Conservation (phyloP, 2,113 vertebrate genomes). For the Urocolius indicus region DNA sequence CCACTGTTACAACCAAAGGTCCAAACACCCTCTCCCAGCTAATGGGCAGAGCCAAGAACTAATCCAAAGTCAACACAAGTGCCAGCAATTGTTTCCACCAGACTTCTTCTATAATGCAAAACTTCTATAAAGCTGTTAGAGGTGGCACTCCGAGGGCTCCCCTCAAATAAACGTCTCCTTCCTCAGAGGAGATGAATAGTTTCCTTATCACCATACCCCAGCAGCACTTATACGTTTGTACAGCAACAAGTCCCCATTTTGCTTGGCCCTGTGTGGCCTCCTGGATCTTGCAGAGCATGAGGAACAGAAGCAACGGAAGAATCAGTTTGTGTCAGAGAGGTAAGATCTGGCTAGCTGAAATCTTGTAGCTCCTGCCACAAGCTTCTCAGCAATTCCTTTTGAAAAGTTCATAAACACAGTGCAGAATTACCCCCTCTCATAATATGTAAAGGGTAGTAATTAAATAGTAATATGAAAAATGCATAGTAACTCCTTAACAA, state of each 20-base stretch:
- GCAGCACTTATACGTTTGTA: neutral
- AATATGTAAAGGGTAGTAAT: neutral
- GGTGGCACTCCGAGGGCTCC: neutral
- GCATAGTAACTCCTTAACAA: neutral
- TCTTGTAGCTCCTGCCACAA: neutral
- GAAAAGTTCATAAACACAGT: neutral
- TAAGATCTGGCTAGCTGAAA: neutral
- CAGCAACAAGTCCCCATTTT: neutral
- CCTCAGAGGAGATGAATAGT: neutral
- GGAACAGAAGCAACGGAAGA: neutral
- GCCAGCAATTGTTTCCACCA: neutral
- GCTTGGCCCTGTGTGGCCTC: fast-evolving
- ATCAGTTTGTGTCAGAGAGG: neutral
- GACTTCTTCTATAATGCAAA: neutral
- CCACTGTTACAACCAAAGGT: neutral
- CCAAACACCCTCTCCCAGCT: neutral
- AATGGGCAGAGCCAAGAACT: neutral
- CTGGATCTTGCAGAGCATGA: neutral
- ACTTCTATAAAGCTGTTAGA: neutral
- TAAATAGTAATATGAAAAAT: neutral
- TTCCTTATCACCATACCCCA: neutral
- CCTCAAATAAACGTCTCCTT: neutral
- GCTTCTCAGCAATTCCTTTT: neutral
- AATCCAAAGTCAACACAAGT: neutral
- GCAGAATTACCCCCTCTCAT: neutral